phyloP scores from a whole-genome alignment of 2,113 vertebrate species.

The Carollia perspicillata region DNA sequence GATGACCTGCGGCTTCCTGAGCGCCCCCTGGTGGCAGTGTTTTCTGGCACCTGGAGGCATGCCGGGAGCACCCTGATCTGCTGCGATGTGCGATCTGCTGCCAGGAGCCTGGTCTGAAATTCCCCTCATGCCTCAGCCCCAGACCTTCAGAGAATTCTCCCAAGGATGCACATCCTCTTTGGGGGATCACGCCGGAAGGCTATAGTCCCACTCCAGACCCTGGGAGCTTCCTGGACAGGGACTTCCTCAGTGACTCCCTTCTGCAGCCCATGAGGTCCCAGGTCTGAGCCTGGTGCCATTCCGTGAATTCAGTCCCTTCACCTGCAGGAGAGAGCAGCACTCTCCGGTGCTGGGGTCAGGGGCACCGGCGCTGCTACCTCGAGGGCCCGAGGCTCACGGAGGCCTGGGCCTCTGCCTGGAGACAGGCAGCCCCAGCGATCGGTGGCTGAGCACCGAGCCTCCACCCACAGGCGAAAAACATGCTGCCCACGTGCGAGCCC shows the following conservation, averaged over 20 bases:
- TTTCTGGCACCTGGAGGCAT: conserved; percentile 41
- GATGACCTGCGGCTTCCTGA: conserved; percentile 51
- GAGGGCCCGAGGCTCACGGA: neutral
- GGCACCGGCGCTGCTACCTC: rapidly evolving
- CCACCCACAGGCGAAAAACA: neutral
- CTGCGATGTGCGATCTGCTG: too few species aligned
- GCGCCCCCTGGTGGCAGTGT: conserved; percentile 36
- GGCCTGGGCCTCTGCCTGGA: neutral
- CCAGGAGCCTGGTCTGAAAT: neutral
- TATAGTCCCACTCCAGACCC: neutral
- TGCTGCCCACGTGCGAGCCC: neutral
- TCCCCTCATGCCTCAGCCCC: neutral
- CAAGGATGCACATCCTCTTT: neutral
- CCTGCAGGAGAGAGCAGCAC: neutral
- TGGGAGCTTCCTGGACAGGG: neutral
- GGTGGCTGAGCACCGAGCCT: neutral
- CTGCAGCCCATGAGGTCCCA: neutral
- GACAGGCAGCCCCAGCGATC: neutral
- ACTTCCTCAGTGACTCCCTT: neutral
- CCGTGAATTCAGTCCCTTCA: neutral
- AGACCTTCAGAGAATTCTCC: neutral
- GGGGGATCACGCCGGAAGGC: neutral
- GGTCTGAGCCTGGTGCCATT: too few species aligned
- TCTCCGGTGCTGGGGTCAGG: neutral
- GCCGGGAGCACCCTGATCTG: neutral